Evolutionary conservation across 2,113 vertebrate species (phyloP).

Genomic region (Prochilodus magdalenae): DNA sequence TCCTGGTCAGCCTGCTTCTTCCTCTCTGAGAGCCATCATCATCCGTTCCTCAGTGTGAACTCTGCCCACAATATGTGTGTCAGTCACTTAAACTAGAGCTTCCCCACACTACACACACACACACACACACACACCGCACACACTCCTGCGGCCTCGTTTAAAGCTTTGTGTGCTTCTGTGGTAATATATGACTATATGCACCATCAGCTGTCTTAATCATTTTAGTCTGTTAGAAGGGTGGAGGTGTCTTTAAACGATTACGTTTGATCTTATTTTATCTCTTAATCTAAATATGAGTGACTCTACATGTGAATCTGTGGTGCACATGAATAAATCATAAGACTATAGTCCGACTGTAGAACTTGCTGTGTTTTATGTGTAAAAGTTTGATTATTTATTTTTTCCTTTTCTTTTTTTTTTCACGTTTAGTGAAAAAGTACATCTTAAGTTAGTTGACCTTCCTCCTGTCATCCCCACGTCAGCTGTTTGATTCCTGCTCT

Average conservation of each 20-base stretch:
- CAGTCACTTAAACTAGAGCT: conserved; percentile 9
- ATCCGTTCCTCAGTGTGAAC: background rate
- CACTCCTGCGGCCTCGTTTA: background rate
- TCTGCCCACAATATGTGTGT: background rate
- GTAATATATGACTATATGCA: conserved; percentile 52
- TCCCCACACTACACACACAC: background rate
- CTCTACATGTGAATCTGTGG: conserved; percentile 54
- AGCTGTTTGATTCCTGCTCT: conserved; percentile 43
- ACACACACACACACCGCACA: conserved; percentile 12
- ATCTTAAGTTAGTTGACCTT: conserved; percentile 24
- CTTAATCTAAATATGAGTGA: conserved; percentile 64
- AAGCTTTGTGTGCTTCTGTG: conserved; percentile 54
- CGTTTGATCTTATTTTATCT: conserved; percentile 54
- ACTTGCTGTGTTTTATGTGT: conserved; percentile 69
- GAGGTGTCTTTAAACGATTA: conserved; percentile 56
- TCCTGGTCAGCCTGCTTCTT: background rate
- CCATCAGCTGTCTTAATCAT: conserved; percentile 62
- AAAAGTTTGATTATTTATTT: conserved; percentile 71
- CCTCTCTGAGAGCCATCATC: background rate
- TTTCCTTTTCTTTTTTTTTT: conserved; percentile 5
- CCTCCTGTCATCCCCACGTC: conserved; percentile 12
- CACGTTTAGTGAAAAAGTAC: conserved; percentile 24
- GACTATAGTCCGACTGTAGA: conserved; percentile 56
- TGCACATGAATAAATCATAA: conserved; percentile 64
- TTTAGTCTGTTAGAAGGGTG: conserved; percentile 47